Conservation (phyloP, 2,797 vertebrate genomes). For the Coregonus sp. region DNA sequence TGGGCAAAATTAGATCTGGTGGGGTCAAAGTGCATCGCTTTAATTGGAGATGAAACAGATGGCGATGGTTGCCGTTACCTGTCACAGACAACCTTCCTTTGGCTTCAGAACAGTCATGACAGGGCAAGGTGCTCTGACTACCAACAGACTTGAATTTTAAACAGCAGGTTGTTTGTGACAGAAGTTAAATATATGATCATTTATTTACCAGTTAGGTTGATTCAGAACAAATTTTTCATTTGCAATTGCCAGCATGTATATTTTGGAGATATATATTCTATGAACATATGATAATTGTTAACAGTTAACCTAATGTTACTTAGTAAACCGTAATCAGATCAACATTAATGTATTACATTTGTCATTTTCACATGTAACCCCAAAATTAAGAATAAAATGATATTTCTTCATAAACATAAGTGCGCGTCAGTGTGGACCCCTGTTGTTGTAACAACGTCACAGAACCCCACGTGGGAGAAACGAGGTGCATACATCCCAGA, state of each 20-base stretch:
- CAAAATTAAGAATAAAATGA: not conserved
- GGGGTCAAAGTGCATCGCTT: constrained; percentile 66
- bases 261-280: not conserved
- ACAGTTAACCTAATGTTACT: too few relatives aligned
- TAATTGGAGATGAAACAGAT: constrained; percentile 77
- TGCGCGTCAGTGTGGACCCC: not conserved
- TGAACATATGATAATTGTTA: too few relatives aligned
- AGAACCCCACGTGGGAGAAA: constrained; percentile 17
- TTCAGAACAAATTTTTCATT: not conserved
- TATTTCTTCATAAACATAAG: not conserved
- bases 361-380: not conserved
- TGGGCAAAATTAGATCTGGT: constrained; percentile 57
- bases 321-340: too few relatives aligned
- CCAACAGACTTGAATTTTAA: not conserved
- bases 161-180: not conserved
- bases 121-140: not conserved
- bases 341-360: not conserved
- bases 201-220: not conserved
- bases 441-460: constrained; percentile 4
- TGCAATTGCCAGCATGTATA: not conserved
- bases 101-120: not conserved
- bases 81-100: not conserved
- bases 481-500: not conserved
- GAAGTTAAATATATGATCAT: not conserved
- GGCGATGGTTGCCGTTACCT: constrained; percentile 50